Conservation (phyloP, 2,797 vertebrate genomes). For the Petrocephalus schoutedeni region DNA sequence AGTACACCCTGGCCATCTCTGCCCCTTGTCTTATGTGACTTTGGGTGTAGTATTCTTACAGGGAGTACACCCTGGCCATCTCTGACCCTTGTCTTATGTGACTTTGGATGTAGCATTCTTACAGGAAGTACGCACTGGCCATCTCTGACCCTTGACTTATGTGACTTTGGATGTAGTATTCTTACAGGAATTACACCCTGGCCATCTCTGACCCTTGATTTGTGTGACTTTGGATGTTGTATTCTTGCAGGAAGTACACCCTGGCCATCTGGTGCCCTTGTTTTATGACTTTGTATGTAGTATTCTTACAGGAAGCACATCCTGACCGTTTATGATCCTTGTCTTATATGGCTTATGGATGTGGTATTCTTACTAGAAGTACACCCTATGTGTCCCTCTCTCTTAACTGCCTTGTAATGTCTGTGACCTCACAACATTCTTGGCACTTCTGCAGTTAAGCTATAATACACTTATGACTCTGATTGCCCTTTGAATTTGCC, state of each 20-base stretch:
- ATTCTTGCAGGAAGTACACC: neutral
- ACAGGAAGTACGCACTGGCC: neutral
- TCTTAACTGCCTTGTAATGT: neutral
- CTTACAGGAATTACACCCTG: neutral
- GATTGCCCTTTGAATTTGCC: neutral
- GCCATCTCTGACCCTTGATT: neutral
- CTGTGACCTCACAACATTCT: neutral
- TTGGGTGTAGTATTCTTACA: neutral
- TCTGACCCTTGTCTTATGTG: neutral
- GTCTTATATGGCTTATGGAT: neutral
- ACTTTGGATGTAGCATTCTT: neutral
- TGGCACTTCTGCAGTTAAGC: neutral
- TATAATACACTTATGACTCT: neutral
- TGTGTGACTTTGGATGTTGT: neutral
- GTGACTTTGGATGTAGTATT: neutral
- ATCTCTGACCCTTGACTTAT: neutral
- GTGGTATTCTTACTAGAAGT: neutral
- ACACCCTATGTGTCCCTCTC: neutral
- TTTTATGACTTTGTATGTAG: neutral
- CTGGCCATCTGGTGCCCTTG: neutral
- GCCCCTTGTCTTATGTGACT: neutral
- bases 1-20: neutral
- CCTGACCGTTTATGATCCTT: neutral
- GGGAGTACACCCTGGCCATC: neutral
- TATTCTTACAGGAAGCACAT: neutral